A percentile compares a stretch with the other conserved stretches of the same genome.
Conservation (phyloP, 1,140 invertebrate species). For the Cydia pomonella region DNA sequence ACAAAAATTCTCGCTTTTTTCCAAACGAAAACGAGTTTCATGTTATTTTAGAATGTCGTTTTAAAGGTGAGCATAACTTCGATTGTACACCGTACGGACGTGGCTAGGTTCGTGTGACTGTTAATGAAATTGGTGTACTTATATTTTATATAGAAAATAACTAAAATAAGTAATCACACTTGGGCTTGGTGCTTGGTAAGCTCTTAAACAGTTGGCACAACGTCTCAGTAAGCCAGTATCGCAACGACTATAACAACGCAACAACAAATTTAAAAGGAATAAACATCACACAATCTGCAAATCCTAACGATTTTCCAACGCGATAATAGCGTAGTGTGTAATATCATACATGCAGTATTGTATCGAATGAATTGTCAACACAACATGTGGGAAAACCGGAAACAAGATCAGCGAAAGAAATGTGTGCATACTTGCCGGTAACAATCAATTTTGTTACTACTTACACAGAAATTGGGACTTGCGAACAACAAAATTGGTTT, state of each 20-base stretch:
- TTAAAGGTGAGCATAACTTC: too few species aligned
- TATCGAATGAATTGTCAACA: slow-evolving; percentile 7
- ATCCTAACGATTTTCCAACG: not conserved
- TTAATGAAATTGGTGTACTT: too few species aligned
- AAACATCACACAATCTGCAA: not conserved
- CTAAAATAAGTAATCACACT: too few species aligned
- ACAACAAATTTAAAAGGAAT: not conserved
- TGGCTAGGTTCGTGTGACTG: too few species aligned
- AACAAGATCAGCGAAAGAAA: not conserved
- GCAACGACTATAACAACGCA: not conserved
- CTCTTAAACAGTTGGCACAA: not conserved
- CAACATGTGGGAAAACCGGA: not conserved
- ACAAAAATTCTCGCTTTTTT: too few species aligned
- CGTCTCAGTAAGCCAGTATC: not conserved
- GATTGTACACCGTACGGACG: too few species aligned
- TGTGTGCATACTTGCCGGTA: not conserved
- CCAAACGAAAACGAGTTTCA: too few species aligned
- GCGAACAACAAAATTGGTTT: not conserved
- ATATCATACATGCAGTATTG: slow-evolving; percentile 1
- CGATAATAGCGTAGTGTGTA: not conserved
- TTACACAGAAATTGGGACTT: not conserved
- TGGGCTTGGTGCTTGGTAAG: too few species aligned
- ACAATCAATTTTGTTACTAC: not conserved
- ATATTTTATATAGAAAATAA: too few species aligned
- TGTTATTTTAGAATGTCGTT: too few species aligned